Conservation (phyloP, 2,888 invertebrate species). For the Stegophylla sp. region DNA sequence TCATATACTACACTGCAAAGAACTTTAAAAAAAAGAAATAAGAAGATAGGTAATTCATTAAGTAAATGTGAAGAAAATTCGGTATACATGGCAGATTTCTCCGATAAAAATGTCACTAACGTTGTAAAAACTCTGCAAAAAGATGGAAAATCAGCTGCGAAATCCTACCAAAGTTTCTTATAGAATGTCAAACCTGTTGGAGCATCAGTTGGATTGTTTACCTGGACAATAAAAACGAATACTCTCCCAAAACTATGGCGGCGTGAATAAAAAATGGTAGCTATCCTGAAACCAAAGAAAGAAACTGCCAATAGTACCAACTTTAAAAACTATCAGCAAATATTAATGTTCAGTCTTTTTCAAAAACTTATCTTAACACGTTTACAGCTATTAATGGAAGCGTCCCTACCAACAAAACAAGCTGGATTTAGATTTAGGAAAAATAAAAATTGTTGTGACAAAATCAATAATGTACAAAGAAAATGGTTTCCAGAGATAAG, state of each 20-base stretch:
- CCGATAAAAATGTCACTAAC: background rate
- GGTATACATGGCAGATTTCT: too few relatives aligned
- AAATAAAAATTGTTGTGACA: slow-evolving; percentile 15
- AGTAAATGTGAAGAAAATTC: too few relatives aligned
- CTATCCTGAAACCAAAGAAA: background rate
- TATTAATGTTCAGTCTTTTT: slow-evolving; percentile 3
- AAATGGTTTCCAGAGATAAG: background rate
- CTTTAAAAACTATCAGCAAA: too few relatives aligned
- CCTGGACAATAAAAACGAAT: background rate
- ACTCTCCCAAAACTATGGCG: background rate
- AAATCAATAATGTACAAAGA: background rate
- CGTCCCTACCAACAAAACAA: background rate
- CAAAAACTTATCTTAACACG: background rate
- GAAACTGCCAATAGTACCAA: too few relatives aligned
- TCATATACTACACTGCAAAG: too few relatives aligned
- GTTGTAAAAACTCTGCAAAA: background rate
- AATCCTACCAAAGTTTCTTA: background rate
- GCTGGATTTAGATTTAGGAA: slow-evolving; percentile 3
- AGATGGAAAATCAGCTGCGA: background rate
- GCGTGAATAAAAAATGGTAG: background rate
- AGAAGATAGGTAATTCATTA: too few relatives aligned
- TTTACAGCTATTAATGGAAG: background rate
- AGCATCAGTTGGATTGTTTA: background rate
- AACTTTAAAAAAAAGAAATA: too few relatives aligned
- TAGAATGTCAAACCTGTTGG: background rate